A percentile compares a stretch with the other conserved stretches of the same genome.
Evolutionary conservation across 2,888 invertebrate genomes (phyloP).

Genomic region (Nymphalis polychloros): DNA sequence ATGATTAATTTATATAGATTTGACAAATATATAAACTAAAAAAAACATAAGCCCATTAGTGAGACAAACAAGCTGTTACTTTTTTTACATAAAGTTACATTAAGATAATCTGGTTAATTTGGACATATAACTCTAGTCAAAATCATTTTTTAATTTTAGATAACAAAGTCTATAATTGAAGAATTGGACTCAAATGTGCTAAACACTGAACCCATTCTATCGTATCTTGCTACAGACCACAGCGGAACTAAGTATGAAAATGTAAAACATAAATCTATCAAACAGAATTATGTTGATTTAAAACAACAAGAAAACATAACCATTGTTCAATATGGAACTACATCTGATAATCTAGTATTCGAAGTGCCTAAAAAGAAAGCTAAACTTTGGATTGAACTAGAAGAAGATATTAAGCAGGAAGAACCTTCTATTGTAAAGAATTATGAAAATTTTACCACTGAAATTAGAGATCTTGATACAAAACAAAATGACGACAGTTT

Average conservation of each 20-base stretch:
- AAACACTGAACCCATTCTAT: conserved; percentile 53
- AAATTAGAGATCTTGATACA: conserved; percentile 15
- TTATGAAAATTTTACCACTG: conserved; percentile 20
- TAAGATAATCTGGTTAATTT: no score
- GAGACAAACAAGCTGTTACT: no score
- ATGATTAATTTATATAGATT: background rate
- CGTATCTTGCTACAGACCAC: conserved; percentile 53
- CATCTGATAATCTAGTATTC: conserved; percentile 51
- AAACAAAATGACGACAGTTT: conserved; percentile 32
- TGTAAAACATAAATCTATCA: conserved; percentile 58
- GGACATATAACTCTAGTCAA: background rate
- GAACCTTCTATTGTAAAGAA: conserved; percentile 15
- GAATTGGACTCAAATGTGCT: conserved; percentile 51
- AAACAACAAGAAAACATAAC: conserved; percentile 47
- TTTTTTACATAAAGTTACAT: no score
- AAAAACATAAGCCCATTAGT: no score
- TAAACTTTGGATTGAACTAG: conserved; percentile 21
- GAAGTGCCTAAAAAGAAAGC: conserved; percentile 40
- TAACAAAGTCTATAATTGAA: conserved; percentile 52
- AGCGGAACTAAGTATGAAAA: conserved; percentile 55
- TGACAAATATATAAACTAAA: no score
- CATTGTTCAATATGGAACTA: conserved; percentile 55
- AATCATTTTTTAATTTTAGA: conserved; percentile 49
- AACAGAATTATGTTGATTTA: conserved; percentile 47
- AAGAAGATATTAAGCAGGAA: conserved; percentile 45